Conservation (phyloP, 2,888 invertebrate genomes). For the Lagria hirta region DNA sequence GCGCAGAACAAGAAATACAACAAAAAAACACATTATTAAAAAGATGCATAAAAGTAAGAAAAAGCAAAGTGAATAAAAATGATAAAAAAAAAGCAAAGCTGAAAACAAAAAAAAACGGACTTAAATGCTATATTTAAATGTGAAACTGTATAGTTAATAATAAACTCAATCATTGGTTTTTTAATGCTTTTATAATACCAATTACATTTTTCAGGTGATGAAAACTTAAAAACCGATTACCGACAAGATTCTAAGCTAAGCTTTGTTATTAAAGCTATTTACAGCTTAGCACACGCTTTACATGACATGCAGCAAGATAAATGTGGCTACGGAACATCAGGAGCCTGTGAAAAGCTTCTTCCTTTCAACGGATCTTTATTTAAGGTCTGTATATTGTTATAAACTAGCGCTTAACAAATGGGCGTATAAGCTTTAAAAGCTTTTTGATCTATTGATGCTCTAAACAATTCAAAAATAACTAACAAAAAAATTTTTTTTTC, state of each 20-base stretch:
- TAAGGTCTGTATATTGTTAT: constrained; percentile 55
- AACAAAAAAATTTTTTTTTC: no score
- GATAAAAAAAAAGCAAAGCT: no score
- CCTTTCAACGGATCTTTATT: constrained; percentile 73
- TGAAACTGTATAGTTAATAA: no score
- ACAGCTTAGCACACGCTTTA: constrained; percentile 73
- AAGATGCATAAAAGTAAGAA: no score
- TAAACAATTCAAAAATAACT: no score
- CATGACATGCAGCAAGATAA: constrained; percentile 68
- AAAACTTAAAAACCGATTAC: constrained; percentile 60
- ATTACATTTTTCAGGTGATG: constrained; percentile 56
- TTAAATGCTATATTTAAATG: no score
- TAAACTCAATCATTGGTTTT: no score
- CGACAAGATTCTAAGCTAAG: constrained; percentile 77
- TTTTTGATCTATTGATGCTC: background rate
- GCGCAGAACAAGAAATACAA: no score
- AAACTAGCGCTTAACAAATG: constrained; percentile 1
- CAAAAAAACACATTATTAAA: no score
- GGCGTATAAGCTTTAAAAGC: background rate
- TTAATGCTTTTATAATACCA: constrained; percentile 4
- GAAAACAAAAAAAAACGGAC: no score
- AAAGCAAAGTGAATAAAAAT: no score
- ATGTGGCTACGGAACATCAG: constrained; percentile 58
- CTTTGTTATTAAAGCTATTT: constrained; percentile 76
- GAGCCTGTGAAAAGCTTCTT: constrained; percentile 65